A percentile compares a stretch with the other conserved stretches of the same genome.
These are phyloP conservation scores for Falco cherrug DNA, from an alignment of 2,797 vertebrate species.

Conservation along the genomic window DNA sequence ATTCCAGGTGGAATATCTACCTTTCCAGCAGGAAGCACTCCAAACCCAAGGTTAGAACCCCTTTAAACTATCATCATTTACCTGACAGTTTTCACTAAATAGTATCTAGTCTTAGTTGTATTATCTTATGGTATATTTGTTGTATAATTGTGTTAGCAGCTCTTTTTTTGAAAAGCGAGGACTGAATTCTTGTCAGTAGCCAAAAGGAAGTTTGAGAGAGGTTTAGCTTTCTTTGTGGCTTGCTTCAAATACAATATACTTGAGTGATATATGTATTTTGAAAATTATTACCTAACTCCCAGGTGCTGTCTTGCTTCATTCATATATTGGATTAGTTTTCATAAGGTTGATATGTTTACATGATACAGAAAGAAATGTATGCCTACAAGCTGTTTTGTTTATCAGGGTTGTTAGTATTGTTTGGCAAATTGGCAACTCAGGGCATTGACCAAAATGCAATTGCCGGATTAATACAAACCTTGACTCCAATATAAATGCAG, in stretches of 20 bases:
- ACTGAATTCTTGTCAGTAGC: not conserved
- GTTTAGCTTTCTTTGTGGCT: not conserved
- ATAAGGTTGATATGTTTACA: not conserved
- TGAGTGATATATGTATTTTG: not conserved
- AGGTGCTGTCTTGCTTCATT: not conserved
- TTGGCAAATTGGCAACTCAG: not conserved
- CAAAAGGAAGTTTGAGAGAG: not conserved
- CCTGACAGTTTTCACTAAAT: not conserved
- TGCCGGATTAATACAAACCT: not conserved
- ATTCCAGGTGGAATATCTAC: constrained; percentile 87
- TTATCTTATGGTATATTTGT: not conserved
- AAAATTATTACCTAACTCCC: not conserved
- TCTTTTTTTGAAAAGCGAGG: not conserved
- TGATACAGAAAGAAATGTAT: not conserved
- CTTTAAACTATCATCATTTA: not conserved
- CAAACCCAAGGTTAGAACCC: constrained; percentile 86
- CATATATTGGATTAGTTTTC: not conserved
- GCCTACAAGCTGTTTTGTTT: not conserved
- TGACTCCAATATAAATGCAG: not conserved
- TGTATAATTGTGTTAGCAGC: not conserved
- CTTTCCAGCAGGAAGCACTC: constrained; percentile 85
- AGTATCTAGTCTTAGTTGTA: not conserved
- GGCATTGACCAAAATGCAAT: not conserved
- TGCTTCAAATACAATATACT: not conserved
- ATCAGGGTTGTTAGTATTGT: not conserved